Conservation (phyloP, 2,113 vertebrate species). For the Nycticryphes semicollaris region DNA sequence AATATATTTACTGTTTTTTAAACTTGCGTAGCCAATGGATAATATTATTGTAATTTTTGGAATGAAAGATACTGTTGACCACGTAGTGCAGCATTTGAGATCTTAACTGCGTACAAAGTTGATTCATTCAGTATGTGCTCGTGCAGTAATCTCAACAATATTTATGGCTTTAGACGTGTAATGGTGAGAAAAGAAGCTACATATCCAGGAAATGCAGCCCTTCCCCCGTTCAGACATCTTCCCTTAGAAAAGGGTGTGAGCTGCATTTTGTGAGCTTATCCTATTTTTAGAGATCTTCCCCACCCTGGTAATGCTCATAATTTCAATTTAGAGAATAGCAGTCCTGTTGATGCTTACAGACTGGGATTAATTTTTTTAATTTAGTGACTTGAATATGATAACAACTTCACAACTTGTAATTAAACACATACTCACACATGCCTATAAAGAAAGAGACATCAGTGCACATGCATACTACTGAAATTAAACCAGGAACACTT, state of each 20-base stretch:
- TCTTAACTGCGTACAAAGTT: not conserved
- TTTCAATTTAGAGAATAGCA: not conserved
- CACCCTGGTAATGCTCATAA: not conserved
- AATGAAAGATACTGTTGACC: not conserved
- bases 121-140: not conserved
- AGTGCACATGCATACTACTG: not conserved
- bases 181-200: not conserved
- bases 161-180: not conserved
- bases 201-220: not conserved
- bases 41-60: not conserved
- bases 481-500: slow-evolving; percentile 13
- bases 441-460: not conserved
- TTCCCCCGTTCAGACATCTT: not conserved
- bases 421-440: not conserved
- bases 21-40: not conserved
- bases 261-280: not conserved
- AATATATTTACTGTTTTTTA: not conserved
- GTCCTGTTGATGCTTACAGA: not conserved
- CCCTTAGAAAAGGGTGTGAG: not conserved
- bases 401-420: slow-evolving; percentile 66
- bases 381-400: slow-evolving; percentile 42
- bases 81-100: not conserved
- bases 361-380: slow-evolving; percentile 14
- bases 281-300: not conserved
- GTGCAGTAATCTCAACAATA: not conserved